Evolutionary conservation across 2,888 invertebrate genomes (phyloP).

Genomic region (Vannuccia rotundouncinata): DNA sequence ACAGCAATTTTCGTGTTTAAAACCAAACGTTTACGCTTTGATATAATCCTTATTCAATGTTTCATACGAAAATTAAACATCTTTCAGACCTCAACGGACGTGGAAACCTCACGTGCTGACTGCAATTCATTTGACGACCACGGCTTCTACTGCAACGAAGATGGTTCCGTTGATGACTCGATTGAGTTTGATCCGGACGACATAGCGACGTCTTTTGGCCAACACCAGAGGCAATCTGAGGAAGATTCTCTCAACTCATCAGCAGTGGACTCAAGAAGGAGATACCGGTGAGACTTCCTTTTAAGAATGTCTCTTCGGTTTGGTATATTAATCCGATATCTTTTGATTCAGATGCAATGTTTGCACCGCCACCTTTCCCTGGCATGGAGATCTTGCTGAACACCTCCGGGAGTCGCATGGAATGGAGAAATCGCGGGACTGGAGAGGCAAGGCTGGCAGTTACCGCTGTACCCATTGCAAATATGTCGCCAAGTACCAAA

Average conservation of each 20-base stretch:
- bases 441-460: constrained; percentile 34
- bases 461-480: constrained; percentile 63
- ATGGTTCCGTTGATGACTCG: neutral
- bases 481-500: constrained; percentile 55
- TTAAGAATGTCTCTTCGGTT: neutral
- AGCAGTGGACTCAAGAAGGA: neutral
- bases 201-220: neutral
- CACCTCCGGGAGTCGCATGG: constrained; percentile 35
- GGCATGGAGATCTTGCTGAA: constrained; percentile 38
- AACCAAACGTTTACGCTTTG: too few relatives aligned
- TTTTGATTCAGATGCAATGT: constrained; percentile 37
- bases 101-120: too few relatives aligned
- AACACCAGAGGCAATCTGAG: neutral
- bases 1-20: too few relatives aligned
- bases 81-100: too few relatives aligned
- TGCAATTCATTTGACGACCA: too few relatives aligned
- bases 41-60: too few relatives aligned
- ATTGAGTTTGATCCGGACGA: neutral
- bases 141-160: neutral
- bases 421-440: constrained; percentile 33
- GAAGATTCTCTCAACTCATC: neutral
- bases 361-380: constrained; percentile 36
- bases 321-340: too few relatives aligned
- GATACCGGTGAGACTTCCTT: neutral
- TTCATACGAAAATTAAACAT: too few relatives aligned